Percentiles rank a stretch among this genome's conserved stretches.
These are phyloP conservation scores for Pluvialis apricaria DNA, from an alignment of 2,113 vertebrate genomes.

Conservation along the genomic window DNA sequence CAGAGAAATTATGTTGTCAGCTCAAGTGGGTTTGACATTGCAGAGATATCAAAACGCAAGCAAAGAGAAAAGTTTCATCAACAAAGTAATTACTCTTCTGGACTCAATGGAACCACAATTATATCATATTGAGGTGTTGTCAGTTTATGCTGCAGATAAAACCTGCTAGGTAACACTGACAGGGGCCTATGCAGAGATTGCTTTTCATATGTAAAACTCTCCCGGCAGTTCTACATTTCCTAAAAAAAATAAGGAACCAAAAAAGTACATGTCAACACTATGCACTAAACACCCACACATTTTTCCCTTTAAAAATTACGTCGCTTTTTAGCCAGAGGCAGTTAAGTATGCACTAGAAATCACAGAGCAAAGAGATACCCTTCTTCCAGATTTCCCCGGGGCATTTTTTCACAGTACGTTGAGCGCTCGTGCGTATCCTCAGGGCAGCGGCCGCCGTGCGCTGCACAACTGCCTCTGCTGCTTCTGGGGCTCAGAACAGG, in stretches of 20 bases:
- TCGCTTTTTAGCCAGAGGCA: not conserved
- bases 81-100: conserved; percentile 34
- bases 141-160: not conserved
- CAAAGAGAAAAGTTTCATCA: conserved; percentile 43
- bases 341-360: not conserved
- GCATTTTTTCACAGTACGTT: fast-evolving
- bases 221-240: not conserved
- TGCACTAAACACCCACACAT: not conserved
- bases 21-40: not conserved
- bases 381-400: not conserved
- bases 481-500: not conserved
- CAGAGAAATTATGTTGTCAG: conserved; percentile 25
- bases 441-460: fast-evolving
- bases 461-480: not conserved
- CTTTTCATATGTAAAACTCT: conserved; percentile 40
- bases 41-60: not conserved
- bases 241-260: not conserved
- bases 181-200: not conserved
- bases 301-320: not conserved
- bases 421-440: fast-evolving
- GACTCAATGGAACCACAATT: conserved; percentile 7
- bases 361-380: not conserved
- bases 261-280: not conserved
- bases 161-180: conserved; percentile 3
- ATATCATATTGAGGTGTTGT: conserved; percentile 8